A percentile compares a stretch with the other conserved stretches of the same genome.
These are phyloP conservation scores for Pelochelys cantorii DNA, from an alignment of 2,797 vertebrate genomes.

Conservation along the genomic window DNA sequence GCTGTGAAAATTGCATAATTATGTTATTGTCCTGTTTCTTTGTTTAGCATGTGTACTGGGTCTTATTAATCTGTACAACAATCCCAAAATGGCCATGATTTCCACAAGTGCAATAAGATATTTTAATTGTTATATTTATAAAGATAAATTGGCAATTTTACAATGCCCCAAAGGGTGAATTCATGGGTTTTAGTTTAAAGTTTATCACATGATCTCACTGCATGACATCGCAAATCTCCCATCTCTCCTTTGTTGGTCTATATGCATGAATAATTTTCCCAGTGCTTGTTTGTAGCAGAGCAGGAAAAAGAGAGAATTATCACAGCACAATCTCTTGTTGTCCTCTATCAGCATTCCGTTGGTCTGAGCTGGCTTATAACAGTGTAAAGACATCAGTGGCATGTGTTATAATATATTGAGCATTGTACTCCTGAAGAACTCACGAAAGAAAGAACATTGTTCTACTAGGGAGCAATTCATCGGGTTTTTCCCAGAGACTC, in stretches of 20 bases:
- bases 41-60: neutral
- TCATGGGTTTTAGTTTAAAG: constrained; percentile 43
- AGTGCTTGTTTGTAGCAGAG: constrained; percentile 79
- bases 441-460: constrained; percentile 90
- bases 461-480: constrained; percentile 94
- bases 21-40: neutral
- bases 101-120: neutral
- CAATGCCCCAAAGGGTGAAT: constrained; percentile 68
- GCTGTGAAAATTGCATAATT: neutral
- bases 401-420: constrained; percentile 94
- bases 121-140: constrained; percentile 30
- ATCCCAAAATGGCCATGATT: neutral
- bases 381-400: constrained; percentile 87
- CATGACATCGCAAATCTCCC: constrained; percentile 79
- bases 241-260: constrained; percentile 79
- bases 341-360: constrained; percentile 84
- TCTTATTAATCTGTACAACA: neutral
- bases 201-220: constrained; percentile 79
- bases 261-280: constrained; percentile 85
- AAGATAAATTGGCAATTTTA: constrained; percentile 68
- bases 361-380: constrained; percentile 88
- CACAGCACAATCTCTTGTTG: constrained; percentile 78
- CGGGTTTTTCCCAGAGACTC: constrained; percentile 99
- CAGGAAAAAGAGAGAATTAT: constrained; percentile 77
- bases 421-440: constrained; percentile 90